Conservation (phyloP, 2,797 vertebrate genomes). For the Lepidocolaptes lacrymiger region DNA sequence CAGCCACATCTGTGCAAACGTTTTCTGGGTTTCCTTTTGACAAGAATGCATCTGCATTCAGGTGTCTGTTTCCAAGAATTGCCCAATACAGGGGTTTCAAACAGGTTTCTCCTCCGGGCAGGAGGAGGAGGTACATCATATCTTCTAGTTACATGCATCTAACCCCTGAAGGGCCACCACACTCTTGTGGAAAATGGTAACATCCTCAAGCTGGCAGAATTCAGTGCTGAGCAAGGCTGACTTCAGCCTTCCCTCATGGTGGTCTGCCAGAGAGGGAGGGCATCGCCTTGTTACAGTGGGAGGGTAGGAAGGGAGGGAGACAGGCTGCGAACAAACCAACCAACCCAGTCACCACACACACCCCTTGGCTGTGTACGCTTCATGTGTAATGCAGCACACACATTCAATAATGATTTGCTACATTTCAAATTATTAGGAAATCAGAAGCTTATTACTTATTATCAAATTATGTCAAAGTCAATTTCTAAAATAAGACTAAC, state of each 20-base stretch:
- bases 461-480: background rate
- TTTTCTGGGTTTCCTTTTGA: background rate
- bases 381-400: background rate
- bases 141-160: accelerated
- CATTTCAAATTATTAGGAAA: background rate
- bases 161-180: background rate
- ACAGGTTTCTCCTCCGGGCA: background rate
- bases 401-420: accelerated
- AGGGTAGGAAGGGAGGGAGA: background rate
- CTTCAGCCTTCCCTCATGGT: accelerated
- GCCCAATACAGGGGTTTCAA: background rate
- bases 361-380: background rate
- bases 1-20: background rate
- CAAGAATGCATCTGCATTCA: background rate
- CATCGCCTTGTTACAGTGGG: accelerated
- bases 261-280: background rate
- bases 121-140: accelerated
- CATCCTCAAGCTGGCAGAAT: background rate
- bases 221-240: background rate
- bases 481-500: background rate
- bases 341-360: too few relatives aligned
- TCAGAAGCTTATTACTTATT: background rate
- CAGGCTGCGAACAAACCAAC: background rate
- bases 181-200: background rate
- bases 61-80: background rate